phyloP scores from a whole-genome alignment of 2,797 vertebrate species.

The Microhierax caerulescens region DNA sequence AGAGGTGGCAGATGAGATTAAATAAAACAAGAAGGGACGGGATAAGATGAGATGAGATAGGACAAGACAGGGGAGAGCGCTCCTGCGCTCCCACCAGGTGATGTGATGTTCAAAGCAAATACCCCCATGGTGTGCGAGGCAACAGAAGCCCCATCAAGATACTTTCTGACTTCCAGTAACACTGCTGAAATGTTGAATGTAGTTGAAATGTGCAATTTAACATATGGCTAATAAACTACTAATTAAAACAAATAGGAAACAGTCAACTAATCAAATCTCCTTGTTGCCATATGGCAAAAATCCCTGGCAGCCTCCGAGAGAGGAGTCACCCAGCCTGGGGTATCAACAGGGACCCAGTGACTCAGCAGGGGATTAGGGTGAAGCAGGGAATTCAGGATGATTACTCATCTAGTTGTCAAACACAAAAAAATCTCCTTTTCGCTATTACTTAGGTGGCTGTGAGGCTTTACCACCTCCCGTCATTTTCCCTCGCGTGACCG shows the following conservation, averaged over 20 bases:
- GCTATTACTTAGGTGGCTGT: not conserved
- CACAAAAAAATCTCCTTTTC: not conserved
- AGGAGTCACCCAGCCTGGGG: not conserved
- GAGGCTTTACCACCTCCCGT: not conserved
- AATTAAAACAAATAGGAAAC: constrained; percentile 65
- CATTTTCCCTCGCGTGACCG: rapidly evolving
- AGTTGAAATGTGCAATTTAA: constrained; percentile 49
- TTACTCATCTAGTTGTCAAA: not conserved
- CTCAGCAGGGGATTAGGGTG: not conserved
- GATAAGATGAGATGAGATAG: rapidly evolving
- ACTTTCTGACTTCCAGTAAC: not conserved
- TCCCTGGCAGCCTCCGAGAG: constrained; percentile 25
- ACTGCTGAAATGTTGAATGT: not conserved
- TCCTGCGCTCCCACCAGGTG: not conserved
- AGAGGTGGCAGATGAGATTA: not conserved
- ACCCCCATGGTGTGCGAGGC: not conserved
- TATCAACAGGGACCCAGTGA: not conserved
- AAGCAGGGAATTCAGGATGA: not conserved
- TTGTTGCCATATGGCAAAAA: constrained; percentile 51
- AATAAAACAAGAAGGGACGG: not conserved
- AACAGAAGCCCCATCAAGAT: not conserved
- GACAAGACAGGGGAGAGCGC: not conserved
- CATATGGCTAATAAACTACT: constrained; percentile 62
- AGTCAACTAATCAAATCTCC: constrained; percentile 57
- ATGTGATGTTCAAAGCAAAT: not conserved